These are phyloP conservation scores for Drosophila kikkawai DNA, from an alignment of 1,140 invertebrate species.

Conservation along the genomic window DNA sequence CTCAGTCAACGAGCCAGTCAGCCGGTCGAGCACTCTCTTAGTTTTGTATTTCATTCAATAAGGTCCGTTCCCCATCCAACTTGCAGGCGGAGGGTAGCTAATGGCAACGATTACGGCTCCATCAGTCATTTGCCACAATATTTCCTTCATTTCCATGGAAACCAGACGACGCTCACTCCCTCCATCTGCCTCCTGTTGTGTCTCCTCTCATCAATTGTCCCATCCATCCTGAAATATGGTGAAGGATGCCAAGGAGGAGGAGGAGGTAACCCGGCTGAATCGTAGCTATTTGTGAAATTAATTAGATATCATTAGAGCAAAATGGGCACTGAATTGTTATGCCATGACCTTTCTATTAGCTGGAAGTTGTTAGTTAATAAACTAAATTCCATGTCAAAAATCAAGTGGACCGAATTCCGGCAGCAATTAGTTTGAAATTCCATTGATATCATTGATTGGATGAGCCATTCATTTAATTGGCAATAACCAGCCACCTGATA, in stretches of 20 bases:
- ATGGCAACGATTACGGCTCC: conserved; percentile 58
- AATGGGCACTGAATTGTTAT: conserved; percentile 46
- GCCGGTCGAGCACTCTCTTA: conserved; percentile 36
- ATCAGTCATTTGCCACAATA: conserved; percentile 53
- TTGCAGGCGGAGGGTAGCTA: conserved; percentile 26
- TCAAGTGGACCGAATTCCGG: conserved; percentile 4
- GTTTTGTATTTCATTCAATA: conserved; percentile 50
- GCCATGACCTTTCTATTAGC: conserved; percentile 35
- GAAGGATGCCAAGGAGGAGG: neutral
- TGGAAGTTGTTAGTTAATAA: conserved; percentile 43
- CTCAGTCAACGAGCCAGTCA: conserved; percentile 16
- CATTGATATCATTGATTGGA: conserved; percentile 13
- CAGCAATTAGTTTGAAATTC: conserved; percentile 15
- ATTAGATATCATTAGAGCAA: conserved; percentile 50
- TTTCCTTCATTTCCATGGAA: conserved; percentile 28
- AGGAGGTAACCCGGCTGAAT: neutral
- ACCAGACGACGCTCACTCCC: conserved; percentile 13
- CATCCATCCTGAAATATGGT: neutral
- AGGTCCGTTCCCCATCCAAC: neutral
- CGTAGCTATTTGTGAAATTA: conserved; percentile 51
- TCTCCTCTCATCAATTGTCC: conserved; percentile 14
- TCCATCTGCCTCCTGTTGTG: neutral
- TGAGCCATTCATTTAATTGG: neutral
- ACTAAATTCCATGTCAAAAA: conserved; percentile 31
- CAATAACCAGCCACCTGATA: neutral